A percentile compares a stretch with the other conserved stretches of the same genome.
Evolutionary conservation across 2,113 vertebrate genomes (phyloP).

Genomic region (Zonotrichia leucophrys): DNA sequence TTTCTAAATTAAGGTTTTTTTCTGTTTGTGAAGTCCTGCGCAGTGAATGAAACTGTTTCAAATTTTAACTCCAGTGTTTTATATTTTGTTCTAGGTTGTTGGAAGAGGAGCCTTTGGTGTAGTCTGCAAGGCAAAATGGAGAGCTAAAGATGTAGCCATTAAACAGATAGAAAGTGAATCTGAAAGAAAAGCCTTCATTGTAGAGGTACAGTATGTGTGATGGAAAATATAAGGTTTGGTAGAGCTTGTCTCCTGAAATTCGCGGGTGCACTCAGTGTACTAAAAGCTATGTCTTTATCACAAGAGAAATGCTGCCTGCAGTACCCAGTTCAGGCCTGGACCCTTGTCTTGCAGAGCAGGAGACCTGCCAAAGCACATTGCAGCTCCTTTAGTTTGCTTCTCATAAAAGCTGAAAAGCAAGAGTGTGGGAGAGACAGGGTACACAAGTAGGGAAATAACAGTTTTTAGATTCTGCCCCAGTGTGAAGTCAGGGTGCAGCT

Average conservation of each 20-base stretch:
- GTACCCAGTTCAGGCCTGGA: not conserved
- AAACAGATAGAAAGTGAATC: constrained; percentile 99
- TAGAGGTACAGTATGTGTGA: constrained; percentile 83
- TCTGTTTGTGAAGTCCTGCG: not conserved
- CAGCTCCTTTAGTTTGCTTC: not conserved
- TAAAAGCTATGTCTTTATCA: not conserved
- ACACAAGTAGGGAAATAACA: accelerated
- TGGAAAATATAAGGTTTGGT: not conserved
- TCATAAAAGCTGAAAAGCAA: not conserved
- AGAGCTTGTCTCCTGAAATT: not conserved
- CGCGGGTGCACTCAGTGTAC: not conserved
- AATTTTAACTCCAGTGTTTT: not conserved
- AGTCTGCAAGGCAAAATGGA: constrained; percentile 98
- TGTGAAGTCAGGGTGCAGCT: not conserved
- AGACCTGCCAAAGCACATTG: not conserved
- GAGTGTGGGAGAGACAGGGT: not conserved
- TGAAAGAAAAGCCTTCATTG: constrained; percentile 95
- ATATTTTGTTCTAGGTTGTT: constrained; percentile 83
- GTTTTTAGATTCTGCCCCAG: not conserved
- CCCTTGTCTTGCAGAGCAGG: not conserved
- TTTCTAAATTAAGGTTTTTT: not conserved
- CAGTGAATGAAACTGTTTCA: not conserved
- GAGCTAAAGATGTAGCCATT: constrained; percentile 98
- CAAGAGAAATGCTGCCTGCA: not conserved
- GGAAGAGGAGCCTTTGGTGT: constrained; percentile 98